Base-by-base conservation (phyloP, 2,888 invertebrate genomes). In the Phyto melanocephala region DNA sequence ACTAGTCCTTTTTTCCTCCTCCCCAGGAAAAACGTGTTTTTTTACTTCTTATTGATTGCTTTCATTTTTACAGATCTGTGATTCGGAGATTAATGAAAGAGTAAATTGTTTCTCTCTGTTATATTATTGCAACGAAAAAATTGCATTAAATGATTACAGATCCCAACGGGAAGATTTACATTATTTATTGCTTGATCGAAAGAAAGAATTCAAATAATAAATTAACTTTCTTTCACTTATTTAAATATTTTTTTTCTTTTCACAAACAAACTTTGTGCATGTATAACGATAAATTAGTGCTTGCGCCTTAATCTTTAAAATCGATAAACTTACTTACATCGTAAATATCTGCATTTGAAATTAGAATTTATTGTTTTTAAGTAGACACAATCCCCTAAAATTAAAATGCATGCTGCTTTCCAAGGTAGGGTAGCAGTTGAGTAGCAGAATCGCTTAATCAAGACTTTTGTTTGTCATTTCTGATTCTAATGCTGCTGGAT, bases 1-100 rank as follows among this genome's bases (percentile, higher is more conserved):
- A n/a, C 4, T 65, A 47, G 28, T 65, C 52, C 50, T 67, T 67
- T 72, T 72, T 60, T 45, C 20, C 15, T 40, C n/a, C 42, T 28
- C 24, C 10, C 17, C 47, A 58, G 60, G 15, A 11, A 7, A 65
- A 75, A 75, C 75, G 24, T 68, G 77, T 77, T 68, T 62, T 40
- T 40, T 37, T 20, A 13, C 42, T 24, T 15, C 15, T 50, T 60
- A 54, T 70, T 68, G 58, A 50, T 76, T 40, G 58, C 58, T 76
- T 76, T 68, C 28, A 68, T 68, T 50, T 67, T 67, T 77, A 33
- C 35, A 52, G 52, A 76, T 67, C 67, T 62, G 60, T 70, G 68
- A 77, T 70, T 68, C 52, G 60, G 52, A 68, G 77, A 77, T 77
- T 77, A 63, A 60, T 60, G 40, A 68, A 76, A 28, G 68, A 20